Percentiles rank a stretch among this genome's conserved stretches.
Evolutionary conservation across 1,140 invertebrate genomes (phyloP).

Genomic region (Megalonaias nervosa): DNA sequence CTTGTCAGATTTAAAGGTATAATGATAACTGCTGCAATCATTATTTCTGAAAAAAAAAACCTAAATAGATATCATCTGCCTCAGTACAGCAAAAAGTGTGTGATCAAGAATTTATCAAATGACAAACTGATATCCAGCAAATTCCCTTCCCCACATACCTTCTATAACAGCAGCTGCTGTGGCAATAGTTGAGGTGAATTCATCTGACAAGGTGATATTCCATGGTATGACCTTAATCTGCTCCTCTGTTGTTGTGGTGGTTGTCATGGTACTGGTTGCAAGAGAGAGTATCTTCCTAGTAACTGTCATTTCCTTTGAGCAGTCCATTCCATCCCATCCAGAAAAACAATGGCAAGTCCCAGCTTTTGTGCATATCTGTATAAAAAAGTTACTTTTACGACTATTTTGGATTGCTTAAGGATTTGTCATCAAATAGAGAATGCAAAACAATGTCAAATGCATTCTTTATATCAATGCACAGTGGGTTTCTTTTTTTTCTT

Average conservation of each 20-base stretch:
- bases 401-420: background rate
- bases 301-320: slow-evolving; percentile 77
- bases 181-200: slow-evolving; percentile 21
- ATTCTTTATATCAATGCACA: background rate
- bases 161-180: slow-evolving; percentile 35
- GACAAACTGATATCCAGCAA: too few species aligned
- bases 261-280: slow-evolving; percentile 34
- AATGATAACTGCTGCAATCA: too few species aligned
- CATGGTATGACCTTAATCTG: slow-evolving; percentile 18
- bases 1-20: too few species aligned
- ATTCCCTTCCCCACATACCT: slow-evolving; percentile 5
- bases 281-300: slow-evolving; percentile 54
- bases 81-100: too few species aligned
- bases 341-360: slow-evolving; percentile 92
- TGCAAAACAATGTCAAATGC: background rate
- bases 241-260: slow-evolving; percentile 24
- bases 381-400: slow-evolving; percentile 20
- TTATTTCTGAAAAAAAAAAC: too few species aligned
- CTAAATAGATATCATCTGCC: too few species aligned
- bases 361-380: slow-evolving; percentile 91
- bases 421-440: background rate
- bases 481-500: background rate
- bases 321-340: slow-evolving; percentile 92
- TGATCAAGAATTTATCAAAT: too few species aligned
- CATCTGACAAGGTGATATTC: background rate